phyloP scores from a whole-genome alignment of 2,888 invertebrate genomes.

The Phlogophora meticulosa region DNA sequence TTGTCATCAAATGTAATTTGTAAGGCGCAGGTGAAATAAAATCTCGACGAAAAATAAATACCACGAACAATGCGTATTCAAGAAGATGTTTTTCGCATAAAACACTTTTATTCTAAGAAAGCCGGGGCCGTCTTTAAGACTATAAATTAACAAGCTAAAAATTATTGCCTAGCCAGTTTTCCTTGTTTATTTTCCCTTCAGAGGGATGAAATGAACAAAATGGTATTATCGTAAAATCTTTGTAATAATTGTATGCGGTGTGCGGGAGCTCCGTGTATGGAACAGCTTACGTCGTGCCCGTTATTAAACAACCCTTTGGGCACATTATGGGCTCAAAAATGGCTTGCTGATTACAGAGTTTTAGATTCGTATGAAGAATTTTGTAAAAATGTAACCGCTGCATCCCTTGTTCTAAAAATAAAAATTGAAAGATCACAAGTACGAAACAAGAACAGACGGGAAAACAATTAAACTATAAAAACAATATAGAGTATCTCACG shows the following conservation, averaged over 20 bases:
- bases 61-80: slow-evolving; percentile 39
- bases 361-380: slow-evolving; percentile 19
- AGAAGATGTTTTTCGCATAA: slow-evolving; percentile 45
- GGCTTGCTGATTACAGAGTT: slow-evolving; percentile 31
- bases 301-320: slow-evolving; percentile 36
- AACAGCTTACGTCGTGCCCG: slow-evolving; percentile 21
- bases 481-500: no score
- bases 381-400: not conserved
- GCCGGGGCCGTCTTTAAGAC: slow-evolving; percentile 44
- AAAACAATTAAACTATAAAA: not conserved
- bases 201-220: slow-evolving; percentile 55
- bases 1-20: not conserved
- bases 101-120: slow-evolving; percentile 51
- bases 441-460: not conserved
- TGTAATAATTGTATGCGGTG: slow-evolving; percentile 35
- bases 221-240: slow-evolving; percentile 58
- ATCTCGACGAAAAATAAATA: slow-evolving; percentile 16
- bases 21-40: slow-evolving; percentile 2
- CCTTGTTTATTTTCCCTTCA: slow-evolving; percentile 61
- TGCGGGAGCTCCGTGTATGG: slow-evolving; percentile 25
- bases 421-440: not conserved
- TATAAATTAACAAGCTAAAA: slow-evolving; percentile 67
- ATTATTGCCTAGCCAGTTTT: slow-evolving; percentile 62
- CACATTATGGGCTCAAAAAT: slow-evolving; percentile 34
- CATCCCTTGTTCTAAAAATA: not conserved